Conservation (phyloP, 2,113 vertebrate species). For the Pelecanus crispus region DNA sequence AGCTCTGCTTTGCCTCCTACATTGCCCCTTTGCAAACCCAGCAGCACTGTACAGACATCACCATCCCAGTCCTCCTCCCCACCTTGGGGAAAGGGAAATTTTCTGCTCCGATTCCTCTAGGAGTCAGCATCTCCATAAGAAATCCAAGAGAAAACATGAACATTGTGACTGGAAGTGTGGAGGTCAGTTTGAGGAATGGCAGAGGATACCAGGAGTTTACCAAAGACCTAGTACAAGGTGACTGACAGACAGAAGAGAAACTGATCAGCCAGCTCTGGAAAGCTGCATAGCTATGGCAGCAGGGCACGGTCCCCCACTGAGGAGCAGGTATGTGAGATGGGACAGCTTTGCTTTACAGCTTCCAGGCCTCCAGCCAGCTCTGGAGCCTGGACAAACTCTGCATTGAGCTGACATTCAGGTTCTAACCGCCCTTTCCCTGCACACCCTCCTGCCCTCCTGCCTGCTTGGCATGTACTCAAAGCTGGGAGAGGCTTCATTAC, state of each 20-base stretch:
- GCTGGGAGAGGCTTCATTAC: background rate
- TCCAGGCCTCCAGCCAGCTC: background rate
- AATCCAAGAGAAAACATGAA: background rate
- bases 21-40: background rate
- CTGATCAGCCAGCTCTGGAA: background rate
- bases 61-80: background rate
- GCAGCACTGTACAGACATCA: background rate
- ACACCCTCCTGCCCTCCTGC: background rate
- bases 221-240: background rate
- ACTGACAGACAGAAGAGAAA: background rate
- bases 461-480: background rate
- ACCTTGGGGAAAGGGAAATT: background rate
- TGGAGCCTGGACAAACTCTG: rapidly evolving
- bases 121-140: background rate
- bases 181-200: background rate
- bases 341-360: background rate
- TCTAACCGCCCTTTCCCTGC: background rate
- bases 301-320: background rate
- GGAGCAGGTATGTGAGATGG: background rate
- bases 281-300: background rate
- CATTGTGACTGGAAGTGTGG: background rate
- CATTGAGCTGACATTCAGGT: background rate
- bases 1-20: background rate
- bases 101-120: background rate
- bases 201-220: background rate